phyloP scores from a whole-genome alignment of 2,113 vertebrate genomes.

The Nycticryphes semicollaris region DNA sequence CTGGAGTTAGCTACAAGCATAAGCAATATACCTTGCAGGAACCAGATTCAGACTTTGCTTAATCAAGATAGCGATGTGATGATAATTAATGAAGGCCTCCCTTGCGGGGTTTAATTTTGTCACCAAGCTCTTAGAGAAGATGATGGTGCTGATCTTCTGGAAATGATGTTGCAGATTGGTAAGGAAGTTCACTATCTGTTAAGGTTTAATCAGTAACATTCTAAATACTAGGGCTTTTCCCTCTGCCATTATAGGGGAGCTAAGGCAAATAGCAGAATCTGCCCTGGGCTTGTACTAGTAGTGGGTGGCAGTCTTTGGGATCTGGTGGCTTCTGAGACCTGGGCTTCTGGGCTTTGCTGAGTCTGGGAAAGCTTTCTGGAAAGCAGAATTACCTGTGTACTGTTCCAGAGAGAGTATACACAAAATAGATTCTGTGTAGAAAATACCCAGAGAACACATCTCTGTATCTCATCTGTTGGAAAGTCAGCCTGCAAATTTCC shows the following conservation, averaged over 20 bases:
- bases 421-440: neutral
- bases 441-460: fast-evolving
- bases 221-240: neutral
- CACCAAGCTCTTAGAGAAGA: neutral
- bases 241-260: neutral
- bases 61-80: neutral
- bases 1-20: neutral
- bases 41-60: neutral
- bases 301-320: neutral
- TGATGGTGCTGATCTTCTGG: neutral
- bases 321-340: neutral
- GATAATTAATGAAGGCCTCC: neutral
- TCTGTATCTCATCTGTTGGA: neutral
- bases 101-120: neutral
- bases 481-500: neutral
- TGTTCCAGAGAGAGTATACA: neutral
- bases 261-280: neutral
- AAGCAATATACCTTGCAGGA: neutral
- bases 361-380: neutral
- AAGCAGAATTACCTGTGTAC: neutral
- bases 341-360: neutral
- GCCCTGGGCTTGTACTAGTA: fast-evolving
- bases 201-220: neutral
- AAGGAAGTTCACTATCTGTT: neutral
- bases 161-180: neutral